Percentiles rank a stretch among this genome's conserved stretches.
Conservation (phyloP, 2,888 invertebrate species). For the Cartodere bifasciata region DNA sequence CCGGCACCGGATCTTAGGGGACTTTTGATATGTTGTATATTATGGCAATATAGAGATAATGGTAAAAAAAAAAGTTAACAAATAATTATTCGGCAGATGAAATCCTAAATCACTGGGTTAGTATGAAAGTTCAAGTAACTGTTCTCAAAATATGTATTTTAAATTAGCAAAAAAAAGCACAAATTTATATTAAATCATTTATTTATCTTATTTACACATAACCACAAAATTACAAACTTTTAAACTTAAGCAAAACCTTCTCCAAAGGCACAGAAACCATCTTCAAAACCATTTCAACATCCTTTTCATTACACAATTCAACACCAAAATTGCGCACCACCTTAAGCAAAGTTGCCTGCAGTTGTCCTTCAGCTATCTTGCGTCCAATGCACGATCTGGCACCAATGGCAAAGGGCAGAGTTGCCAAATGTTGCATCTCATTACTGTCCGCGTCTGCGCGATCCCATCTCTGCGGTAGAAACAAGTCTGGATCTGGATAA, state of each 20-base stretch:
- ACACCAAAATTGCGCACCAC: slow-evolving; percentile 40
- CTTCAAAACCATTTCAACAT: slow-evolving; percentile 43
- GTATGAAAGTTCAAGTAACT: too few relatives aligned
- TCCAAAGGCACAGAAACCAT: slow-evolving; percentile 48
- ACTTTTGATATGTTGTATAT: too few relatives aligned
- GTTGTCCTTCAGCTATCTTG: slow-evolving; percentile 66
- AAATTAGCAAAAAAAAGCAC: too few relatives aligned
- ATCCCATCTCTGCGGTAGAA: slow-evolving; percentile 68
- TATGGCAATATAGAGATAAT: too few relatives aligned
- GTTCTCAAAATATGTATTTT: too few relatives aligned
- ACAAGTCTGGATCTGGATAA: slow-evolving; percentile 54
- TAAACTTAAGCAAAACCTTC: slow-evolving; percentile 34
- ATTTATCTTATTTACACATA: too few relatives aligned
- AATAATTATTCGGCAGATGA: too few relatives aligned
- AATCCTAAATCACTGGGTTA: too few relatives aligned
- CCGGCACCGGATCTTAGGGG: too few relatives aligned
- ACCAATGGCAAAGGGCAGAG: slow-evolving; percentile 73
- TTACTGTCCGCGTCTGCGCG: slow-evolving; percentile 34
- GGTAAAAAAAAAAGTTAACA: too few relatives aligned
- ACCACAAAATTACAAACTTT: too few relatives aligned
- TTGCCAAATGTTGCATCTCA: slow-evolving; percentile 43
- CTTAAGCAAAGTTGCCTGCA: slow-evolving; percentile 52
- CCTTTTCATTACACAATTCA: slow-evolving; percentile 37
- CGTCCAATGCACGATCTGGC: slow-evolving; percentile 72
- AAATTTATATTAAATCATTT: too few relatives aligned